A percentile compares a stretch with the other conserved stretches of the same genome.
Conservation (phyloP, 35 echinoderm and acorn worm species). For the Ptychodera flava region DNA sequence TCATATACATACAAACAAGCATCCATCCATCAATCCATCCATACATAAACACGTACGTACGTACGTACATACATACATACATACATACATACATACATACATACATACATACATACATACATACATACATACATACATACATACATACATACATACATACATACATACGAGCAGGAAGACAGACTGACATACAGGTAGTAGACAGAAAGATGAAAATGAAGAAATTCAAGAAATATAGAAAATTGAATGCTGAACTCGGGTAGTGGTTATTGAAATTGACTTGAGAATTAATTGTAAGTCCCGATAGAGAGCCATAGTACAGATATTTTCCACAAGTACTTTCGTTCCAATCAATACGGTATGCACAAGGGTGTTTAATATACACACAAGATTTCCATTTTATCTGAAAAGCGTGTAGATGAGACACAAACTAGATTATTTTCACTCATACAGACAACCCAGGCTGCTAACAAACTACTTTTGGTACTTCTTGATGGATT, state of each 20-base stretch:
- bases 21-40: too few relatives aligned
- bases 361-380: not conserved
- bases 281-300: not conserved
- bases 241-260: too few relatives aligned
- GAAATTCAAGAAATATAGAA: too few relatives aligned
- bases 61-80: not conserved
- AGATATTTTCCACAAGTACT: too few relatives aligned
- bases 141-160: too few relatives aligned
- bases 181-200: too few relatives aligned
- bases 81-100: not conserved
- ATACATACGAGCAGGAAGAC: too few relatives aligned
- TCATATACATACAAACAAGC: too few relatives aligned
- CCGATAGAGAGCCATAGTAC: not conserved
- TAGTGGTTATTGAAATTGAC: not conserved
- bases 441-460: not conserved
- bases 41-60: too few relatives aligned
- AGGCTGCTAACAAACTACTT: slow-evolving; percentile 26
- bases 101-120: not conserved
- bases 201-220: too few relatives aligned
- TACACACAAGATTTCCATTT: not conserved
- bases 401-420: not conserved
- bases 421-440: not conserved
- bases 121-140: not conserved
- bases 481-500: slow-evolving; percentile 65
- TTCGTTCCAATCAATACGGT: not conserved